A percentile compares a stretch with the other conserved stretches of the same genome.
Evolutionary conservation across 2,888 invertebrate species (phyloP).

Genomic region (Tyria jacobaeae): DNA sequence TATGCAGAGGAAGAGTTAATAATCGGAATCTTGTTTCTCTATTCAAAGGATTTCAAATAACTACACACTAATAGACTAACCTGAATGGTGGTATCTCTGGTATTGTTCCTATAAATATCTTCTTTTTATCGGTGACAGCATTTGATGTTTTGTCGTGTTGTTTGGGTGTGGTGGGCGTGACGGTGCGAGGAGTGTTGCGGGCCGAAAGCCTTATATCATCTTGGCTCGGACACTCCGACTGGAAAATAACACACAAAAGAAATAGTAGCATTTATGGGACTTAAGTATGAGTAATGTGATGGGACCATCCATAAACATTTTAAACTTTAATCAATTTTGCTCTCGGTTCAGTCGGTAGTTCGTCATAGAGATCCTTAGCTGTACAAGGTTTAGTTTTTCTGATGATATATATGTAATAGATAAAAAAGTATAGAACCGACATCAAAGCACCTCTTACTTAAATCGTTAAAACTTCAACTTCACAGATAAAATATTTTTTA

Average conservation of each 20-base stretch:
- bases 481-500: too few species aligned
- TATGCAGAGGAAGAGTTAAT: too few species aligned
- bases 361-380: too few species aligned
- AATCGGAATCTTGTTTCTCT: too few species aligned
- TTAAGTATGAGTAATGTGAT: neutral
- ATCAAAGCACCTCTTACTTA: too few species aligned
- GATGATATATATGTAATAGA: too few species aligned
- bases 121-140: conserved; percentile 56
- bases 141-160: conserved; percentile 44
- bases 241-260: conserved; percentile 10
- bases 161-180: conserved; percentile 74
- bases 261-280: neutral
- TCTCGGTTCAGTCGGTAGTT: too few species aligned
- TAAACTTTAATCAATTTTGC: too few species aligned
- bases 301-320: too few species aligned
- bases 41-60: neutral
- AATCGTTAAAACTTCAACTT: too few species aligned
- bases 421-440: too few species aligned
- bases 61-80: conserved; percentile 52
- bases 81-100: conserved; percentile 85
- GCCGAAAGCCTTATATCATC: conserved; percentile 71
- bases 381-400: too few species aligned
- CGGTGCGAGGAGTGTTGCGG: conserved; percentile 62
- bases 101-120: conserved; percentile 78
- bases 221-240: conserved; percentile 77